These are phyloP conservation scores for Macquaria ambigua DNA, from an alignment of 2,113 vertebrate genomes.

Conservation along the genomic window DNA sequence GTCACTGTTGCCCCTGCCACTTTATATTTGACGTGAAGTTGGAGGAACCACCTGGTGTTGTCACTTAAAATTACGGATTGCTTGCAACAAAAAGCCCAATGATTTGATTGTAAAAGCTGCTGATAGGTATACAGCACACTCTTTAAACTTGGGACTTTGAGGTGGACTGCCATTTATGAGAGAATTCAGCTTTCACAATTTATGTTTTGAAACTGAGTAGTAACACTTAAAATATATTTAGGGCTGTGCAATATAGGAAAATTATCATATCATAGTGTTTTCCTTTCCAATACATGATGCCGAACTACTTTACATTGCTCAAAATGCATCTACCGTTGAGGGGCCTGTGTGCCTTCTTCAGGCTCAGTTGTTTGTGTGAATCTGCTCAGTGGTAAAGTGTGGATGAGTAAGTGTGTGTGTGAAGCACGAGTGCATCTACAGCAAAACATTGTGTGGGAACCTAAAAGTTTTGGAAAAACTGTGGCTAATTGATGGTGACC, in stretches of 20 bases:
- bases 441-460: slow-evolving; percentile 7
- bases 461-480: slow-evolving; percentile 15
- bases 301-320: background rate
- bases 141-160: background rate
- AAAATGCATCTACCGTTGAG: slow-evolving; percentile 8
- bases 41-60: slow-evolving; percentile 30
- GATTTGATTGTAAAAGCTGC: slow-evolving; percentile 21
- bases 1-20: background rate
- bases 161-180: background rate
- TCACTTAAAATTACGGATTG: slow-evolving; percentile 29
- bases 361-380: slow-evolving; percentile 19
- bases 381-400: slow-evolving; percentile 11
- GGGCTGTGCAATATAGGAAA: background rate
- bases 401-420: slow-evolving; percentile 4
- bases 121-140: background rate
- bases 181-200: background rate
- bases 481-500: background rate
- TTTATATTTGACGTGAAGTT: background rate
- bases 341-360: slow-evolving; percentile 15
- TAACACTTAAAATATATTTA: background rate
- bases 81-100: background rate
- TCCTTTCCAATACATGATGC: background rate
- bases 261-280: background rate
- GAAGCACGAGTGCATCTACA: background rate
- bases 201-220: slow-evolving; percentile 15